Evolutionary conservation across 1,140 invertebrate genomes (phyloP).

Genomic region (Camponotus floridanus): DNA sequence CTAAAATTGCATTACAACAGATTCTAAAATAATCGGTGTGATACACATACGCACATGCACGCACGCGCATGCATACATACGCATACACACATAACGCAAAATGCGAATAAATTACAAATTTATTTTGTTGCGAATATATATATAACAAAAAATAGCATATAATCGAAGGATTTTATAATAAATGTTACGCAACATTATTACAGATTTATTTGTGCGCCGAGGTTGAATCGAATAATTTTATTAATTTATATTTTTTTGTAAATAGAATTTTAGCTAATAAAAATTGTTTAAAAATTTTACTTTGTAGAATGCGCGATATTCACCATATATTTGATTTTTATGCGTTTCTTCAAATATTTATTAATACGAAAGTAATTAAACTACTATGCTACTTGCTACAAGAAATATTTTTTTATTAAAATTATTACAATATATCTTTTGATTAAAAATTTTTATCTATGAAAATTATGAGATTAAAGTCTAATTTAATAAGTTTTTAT

Average conservation of each 20-base stretch:
- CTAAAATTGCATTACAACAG: slow-evolving; percentile 5
- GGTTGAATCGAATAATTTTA: slow-evolving; percentile 80
- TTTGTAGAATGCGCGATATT: background rate
- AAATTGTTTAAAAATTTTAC: slow-evolving; percentile 73
- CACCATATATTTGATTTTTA: background rate
- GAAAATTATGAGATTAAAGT: background rate
- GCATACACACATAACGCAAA: background rate
- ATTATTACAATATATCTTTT: background rate
- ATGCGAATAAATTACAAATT: slow-evolving; percentile 11
- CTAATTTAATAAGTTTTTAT: background rate
- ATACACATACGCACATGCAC: background rate
- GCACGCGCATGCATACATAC: too few species aligned
- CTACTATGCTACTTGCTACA: background rate
- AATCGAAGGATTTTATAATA: slow-evolving; percentile 7
- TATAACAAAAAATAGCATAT: slow-evolving; percentile 13
- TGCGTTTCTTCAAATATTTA: background rate
- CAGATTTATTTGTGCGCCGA: slow-evolving; percentile 76
- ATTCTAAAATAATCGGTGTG: background rate
- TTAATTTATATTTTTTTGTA: slow-evolving; percentile 85
- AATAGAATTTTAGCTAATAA: slow-evolving; percentile 84
- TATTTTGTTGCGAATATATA: background rate
- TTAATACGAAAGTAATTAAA: background rate
- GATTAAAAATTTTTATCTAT: background rate
- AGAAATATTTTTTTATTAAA: background rate
- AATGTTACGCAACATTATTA: slow-evolving; percentile 61